Evolutionary conservation across 1,140 invertebrate species (phyloP).

Genomic region (Drosophila teissieri): DNA sequence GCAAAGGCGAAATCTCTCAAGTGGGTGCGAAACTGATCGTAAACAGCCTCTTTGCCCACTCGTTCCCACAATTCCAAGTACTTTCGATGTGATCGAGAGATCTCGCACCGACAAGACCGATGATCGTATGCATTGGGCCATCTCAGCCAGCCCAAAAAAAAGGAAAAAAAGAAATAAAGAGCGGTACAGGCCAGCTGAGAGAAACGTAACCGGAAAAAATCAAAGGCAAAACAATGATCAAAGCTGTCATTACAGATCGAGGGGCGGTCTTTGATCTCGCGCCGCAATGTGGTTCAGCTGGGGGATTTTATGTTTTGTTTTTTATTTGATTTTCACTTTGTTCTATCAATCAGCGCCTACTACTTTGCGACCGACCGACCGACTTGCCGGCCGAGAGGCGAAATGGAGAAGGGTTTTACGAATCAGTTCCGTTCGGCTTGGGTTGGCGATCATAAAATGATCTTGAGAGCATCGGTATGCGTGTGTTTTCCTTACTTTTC

Average conservation of each 20-base stretch:
- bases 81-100: constrained; percentile 27
- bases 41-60: constrained; percentile 37
- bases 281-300: constrained; percentile 62
- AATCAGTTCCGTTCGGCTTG: constrained; percentile 11
- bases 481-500: constrained; percentile 62
- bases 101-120: constrained; percentile 28
- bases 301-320: constrained; percentile 75
- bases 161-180: not conserved
- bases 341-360: constrained; percentile 82
- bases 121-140: constrained; percentile 32
- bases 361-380: constrained; percentile 66
- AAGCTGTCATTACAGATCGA: constrained; percentile 84
- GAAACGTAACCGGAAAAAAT: constrained; percentile 76
- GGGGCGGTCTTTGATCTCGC: constrained; percentile 79
- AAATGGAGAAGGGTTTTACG: constrained; percentile 24
- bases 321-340: constrained; percentile 84
- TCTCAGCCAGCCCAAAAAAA: constrained; percentile 23
- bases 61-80: constrained; percentile 37
- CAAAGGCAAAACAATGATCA: constrained; percentile 84
- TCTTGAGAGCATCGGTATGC: constrained; percentile 57
- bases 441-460: constrained; percentile 69
- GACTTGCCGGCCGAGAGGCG: constrained; percentile 21
- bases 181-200: constrained; percentile 6
- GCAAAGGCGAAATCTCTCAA: constrained; percentile 54
- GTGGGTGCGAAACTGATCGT: constrained; percentile 71